Evolutionary conservation across 2,888 invertebrate genomes (phyloP), one percentile per base, ranked within the genome.

Genomic region (Aproaerema taeniolella): DNA sequence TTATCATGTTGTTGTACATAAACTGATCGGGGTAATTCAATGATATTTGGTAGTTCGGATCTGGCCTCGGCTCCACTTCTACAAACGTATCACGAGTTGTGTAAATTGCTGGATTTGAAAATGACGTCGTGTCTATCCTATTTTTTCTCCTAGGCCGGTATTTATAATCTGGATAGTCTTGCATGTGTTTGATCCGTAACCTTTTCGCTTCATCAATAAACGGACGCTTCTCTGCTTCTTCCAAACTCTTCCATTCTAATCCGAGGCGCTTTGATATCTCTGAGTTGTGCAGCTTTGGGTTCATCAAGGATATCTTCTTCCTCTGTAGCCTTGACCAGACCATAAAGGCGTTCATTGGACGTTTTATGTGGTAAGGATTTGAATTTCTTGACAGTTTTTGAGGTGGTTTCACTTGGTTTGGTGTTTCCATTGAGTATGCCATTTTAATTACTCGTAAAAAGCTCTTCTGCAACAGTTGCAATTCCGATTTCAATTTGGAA

Each of bases 301-400:
- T 93, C 67, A 95, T 91, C 67, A 91, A 88, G 0, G 95, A 94
- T 72, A 95, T 95, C 64, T 94, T 93, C 62, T 94, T 91, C 31
- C 95, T 76, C 61, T 97, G 97, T 30, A 96, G 85, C 40, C 97
- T 85, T 7, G 97, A 97, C 97, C 98, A 98, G 9, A 98, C 98
- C 98, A 98, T 98, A 83, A 98, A 98, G 1, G 98, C 98, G 78
- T 98, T 98, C 98, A 98, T 98, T 9, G 98, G 98, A 52, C 98
- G 88, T 71, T 98, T 98, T 58, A 98, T 97, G 74, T 97, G 96
- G 42, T 79, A 85, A 0, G 83, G 81, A 33, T 81, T 83, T 0
- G 76, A 58, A 10, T 94, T 91, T 48, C 93, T 91, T 29, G 81
- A 58, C 32, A 76, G 39, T 48, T 81, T 81, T 13, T 65, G 59